These are phyloP conservation scores for Dipus sagitta DNA, from an alignment of 2,797 vertebrate species.

Conservation along the genomic window DNA sequence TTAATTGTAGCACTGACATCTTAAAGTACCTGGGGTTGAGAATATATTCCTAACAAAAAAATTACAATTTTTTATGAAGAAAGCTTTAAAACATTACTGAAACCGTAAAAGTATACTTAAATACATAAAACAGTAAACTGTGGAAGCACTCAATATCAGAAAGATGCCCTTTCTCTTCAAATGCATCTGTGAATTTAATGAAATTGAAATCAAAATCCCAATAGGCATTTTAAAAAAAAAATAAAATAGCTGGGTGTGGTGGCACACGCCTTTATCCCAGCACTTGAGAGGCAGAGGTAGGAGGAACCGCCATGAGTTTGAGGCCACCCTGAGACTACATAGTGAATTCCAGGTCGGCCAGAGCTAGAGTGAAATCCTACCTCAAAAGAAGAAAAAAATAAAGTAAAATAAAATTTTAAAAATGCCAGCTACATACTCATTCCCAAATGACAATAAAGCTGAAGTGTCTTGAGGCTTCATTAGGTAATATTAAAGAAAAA, in stretches of 20 bases:
- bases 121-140: slow-evolving; percentile 25
- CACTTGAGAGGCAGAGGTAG: too few species aligned
- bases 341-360: too few species aligned
- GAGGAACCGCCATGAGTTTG: too few species aligned
- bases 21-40: slow-evolving; percentile 25
- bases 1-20: slow-evolving; percentile 6
- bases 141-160: neutral
- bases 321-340: too few species aligned
- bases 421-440: too few species aligned
- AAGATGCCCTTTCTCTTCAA: slow-evolving; percentile 15
- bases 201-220: slow-evolving; percentile 53
- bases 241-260: too few species aligned
- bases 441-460: too few species aligned
- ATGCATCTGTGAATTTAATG: slow-evolving; percentile 13
- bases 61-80: slow-evolving; percentile 53
- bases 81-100: slow-evolving; percentile 51
- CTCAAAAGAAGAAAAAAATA: too few species aligned
- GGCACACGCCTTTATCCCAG: too few species aligned
- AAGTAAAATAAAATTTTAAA: too few species aligned
- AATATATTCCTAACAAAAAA: slow-evolving; percentile 46
- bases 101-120: slow-evolving; percentile 40
- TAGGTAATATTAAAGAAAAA: neutral
- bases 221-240: neutral
- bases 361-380: too few species aligned
- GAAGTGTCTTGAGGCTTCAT: too few species aligned